Conservation (phyloP, 2,888 invertebrate species). For the Dusona sp. region DNA sequence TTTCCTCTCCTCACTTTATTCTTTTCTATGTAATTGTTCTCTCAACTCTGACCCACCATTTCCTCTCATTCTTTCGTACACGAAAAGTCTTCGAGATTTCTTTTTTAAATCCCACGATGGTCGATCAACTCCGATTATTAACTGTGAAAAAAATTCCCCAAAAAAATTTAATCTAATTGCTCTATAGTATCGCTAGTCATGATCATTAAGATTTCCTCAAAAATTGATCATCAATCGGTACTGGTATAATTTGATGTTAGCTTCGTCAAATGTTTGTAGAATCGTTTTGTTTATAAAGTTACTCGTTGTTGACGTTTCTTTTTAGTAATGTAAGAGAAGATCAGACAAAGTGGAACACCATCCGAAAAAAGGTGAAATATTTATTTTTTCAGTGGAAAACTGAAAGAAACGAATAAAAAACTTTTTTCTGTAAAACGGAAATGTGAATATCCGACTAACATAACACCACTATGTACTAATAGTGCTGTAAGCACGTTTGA, state of each 20-base stretch:
- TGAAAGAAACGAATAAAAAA: too few species aligned
- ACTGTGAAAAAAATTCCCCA: neutral
- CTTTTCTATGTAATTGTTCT: slow-evolving; percentile 54
- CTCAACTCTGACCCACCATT: slow-evolving; percentile 54
- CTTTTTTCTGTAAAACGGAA: too few species aligned
- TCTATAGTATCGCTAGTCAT: neutral
- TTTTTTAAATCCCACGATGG: slow-evolving; percentile 30
- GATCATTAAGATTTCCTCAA: neutral
- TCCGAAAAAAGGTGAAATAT: too few species aligned
- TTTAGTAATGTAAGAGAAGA: too few species aligned
- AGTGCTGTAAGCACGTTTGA: too few species aligned
- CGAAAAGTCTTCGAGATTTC: slow-evolving; percentile 21
- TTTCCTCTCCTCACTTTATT: slow-evolving; percentile 34
- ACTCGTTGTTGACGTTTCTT: too few species aligned
- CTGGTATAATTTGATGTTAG: neutral
- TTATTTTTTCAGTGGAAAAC: too few species aligned
- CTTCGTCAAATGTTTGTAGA: neutral
- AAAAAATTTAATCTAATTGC: neutral
- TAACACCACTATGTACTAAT: too few species aligned
- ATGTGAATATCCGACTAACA: too few species aligned
- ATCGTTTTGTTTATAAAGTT: neutral
- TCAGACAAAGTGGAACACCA: too few species aligned
- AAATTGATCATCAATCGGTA: neutral
- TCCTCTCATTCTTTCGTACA: slow-evolving; percentile 48
- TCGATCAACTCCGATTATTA: slow-evolving; percentile 33